Conservation (phyloP, 2,113 vertebrate species). For the Microcebus griseorufus region DNA sequence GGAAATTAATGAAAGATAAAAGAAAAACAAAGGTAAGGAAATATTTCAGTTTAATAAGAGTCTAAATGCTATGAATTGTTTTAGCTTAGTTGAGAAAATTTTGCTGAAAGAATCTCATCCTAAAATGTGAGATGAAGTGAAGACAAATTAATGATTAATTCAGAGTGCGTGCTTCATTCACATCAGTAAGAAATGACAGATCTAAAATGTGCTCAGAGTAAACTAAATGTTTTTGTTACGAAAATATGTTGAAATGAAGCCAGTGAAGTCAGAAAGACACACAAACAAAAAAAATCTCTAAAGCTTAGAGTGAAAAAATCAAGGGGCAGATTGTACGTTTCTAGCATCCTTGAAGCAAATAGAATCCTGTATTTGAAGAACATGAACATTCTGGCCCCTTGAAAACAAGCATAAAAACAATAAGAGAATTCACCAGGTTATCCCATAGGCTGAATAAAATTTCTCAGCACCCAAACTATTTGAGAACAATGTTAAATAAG, state of each 20-base stretch:
- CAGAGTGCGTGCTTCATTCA: background rate
- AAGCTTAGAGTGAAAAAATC: background rate
- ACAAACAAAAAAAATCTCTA: background rate
- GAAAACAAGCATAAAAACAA: background rate
- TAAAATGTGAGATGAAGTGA: background rate
- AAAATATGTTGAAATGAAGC: background rate
- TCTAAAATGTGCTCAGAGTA: background rate
- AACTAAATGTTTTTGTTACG: background rate
- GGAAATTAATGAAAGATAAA: background rate
- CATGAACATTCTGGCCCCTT: background rate
- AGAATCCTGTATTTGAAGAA: background rate
- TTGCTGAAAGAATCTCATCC: background rate
- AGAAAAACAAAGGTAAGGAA: background rate
- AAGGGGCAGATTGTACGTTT: background rate
- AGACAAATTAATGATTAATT: background rate
- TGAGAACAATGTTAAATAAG: background rate
- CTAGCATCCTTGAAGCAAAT: background rate
- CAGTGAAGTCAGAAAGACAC: background rate
- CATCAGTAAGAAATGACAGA: background rate
- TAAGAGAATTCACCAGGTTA: background rate
- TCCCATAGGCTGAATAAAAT: background rate
- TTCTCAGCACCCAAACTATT: background rate
- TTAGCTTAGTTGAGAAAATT: background rate
- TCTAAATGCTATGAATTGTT: background rate
- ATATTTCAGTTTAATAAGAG: background rate